Base-by-base conservation (phyloP, 1,140 invertebrate genomes). In the Harpegnathos saltator region DNA sequence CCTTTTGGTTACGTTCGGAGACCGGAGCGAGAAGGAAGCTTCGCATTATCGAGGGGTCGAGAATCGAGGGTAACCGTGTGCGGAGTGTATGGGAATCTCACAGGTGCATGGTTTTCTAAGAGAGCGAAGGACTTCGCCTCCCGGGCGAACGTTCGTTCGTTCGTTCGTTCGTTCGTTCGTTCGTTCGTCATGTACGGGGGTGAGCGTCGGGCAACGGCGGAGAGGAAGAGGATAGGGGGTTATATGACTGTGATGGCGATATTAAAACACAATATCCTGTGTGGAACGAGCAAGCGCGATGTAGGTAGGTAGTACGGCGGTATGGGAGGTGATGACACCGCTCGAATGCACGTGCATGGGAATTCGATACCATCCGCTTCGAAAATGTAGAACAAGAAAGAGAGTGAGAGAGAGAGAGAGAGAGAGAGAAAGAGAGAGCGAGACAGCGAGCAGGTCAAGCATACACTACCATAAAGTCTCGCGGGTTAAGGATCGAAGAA, bases 281-380 rank as follows among this genome's bases (percentile, higher is more conserved):
- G 81, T 84, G 80, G 86, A 86, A 90, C 63, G 87, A 88, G 87
- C 85, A 89, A 90, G 82, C 66, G 83, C 82, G 81, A 65, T 80
- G 89, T 82, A 89, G 69, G 87, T 81, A 63, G 85, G 58, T 65
- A 54, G 82, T 75, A 83, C 62, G 74, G 66, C 83, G 86, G 7
- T 84, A 7, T 85, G 83, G 89, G 89, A 93, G 91, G 92, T 92
- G 93, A 93, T 93, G 93, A 94, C 92, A 94, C 92, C 90, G 90
- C 91, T 90, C 88, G 87, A 89, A 90, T 93, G 92, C 92, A 93
- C 93, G 92, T 94, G 93, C 91, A 94, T 92, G 93, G 93, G 93
- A 94, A 93, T 93, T 91, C 87, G 92, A 94, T 93, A 92, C 77
- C 59, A 74, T 52, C 19, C 50, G 72, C 83, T 82, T 81, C 38